A percentile compares a stretch with the other conserved stretches of the same genome.
phyloP scores from a whole-genome alignment of 2,113 vertebrate species.

The Perca fluviatilis region DNA sequence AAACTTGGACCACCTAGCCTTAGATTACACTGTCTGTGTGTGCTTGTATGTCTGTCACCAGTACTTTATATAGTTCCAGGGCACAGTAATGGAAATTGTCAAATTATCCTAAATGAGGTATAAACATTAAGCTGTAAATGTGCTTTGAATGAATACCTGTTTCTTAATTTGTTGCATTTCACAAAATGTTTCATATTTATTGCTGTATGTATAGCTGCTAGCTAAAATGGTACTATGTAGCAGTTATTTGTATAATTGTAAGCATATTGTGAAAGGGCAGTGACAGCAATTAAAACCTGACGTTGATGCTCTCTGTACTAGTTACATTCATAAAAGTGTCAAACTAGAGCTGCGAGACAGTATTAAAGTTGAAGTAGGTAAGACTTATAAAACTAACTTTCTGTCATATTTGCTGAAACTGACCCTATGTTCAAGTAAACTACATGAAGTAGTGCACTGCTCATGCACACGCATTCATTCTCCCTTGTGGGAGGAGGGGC shows the following conservation, averaged over 20 bases:
- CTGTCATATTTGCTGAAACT: too few relatives aligned
- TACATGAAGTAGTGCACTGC: too few relatives aligned
- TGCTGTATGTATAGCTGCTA: not conserved
- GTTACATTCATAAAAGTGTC: not conserved
- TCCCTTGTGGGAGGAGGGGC: too few relatives aligned
- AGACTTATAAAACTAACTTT: too few relatives aligned
- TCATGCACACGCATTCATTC: too few relatives aligned
- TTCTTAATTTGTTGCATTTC: not conserved
- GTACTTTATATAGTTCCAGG: not conserved
- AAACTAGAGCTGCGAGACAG: not conserved
- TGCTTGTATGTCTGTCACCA: not conserved
- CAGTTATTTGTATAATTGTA: not conserved
- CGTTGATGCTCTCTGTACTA: not conserved
- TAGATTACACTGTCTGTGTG: not conserved
- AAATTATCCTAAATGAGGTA: not conserved
- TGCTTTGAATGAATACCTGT: not conserved
- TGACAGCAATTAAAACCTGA: not conserved
- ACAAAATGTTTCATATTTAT: not conserved
- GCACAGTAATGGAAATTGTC: not conserved
- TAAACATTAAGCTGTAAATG: not conserved
- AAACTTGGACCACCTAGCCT: conserved; percentile 6
- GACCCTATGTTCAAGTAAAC: too few relatives aligned
- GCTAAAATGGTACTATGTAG: not conserved
- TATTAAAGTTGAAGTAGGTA: not conserved
- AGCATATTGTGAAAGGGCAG: not conserved